Conservation (phyloP, 2,113 vertebrate genomes). For the Furnarius figulus region DNA sequence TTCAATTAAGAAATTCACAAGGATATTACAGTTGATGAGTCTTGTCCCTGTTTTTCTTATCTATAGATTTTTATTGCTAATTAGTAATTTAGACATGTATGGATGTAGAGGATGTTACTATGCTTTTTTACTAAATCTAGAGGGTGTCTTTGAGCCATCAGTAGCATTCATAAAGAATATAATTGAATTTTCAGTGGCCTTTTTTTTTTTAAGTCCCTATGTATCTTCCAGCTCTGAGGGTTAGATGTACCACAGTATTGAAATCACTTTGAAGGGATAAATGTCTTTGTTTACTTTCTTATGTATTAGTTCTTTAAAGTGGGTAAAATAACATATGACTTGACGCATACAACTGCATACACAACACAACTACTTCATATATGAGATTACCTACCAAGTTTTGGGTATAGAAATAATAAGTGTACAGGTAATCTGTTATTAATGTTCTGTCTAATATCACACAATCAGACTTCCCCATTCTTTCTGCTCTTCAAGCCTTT, state of each 20-base stretch:
- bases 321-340: background rate
- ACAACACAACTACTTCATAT: background rate
- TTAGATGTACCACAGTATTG: background rate
- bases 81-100: background rate
- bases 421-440: background rate
- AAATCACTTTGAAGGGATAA: background rate
- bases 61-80: background rate
- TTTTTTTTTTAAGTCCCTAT: background rate
- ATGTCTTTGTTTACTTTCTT: background rate
- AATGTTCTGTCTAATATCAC: background rate
- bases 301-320: background rate
- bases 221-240: background rate
- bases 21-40: background rate
- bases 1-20: background rate
- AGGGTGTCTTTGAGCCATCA: background rate
- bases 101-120: background rate
- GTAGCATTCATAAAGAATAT: background rate
- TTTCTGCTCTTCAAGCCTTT: constrained; percentile 11
- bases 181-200: background rate
- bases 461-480: background rate
- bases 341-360: background rate
- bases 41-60: background rate
- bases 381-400: background rate
- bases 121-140: background rate
- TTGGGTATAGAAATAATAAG: background rate